Percentiles rank a stretch among this genome's conserved stretches.
Evolutionary conservation across 1,140 invertebrate genomes (phyloP).

Genomic region (Delia radicum): DNA sequence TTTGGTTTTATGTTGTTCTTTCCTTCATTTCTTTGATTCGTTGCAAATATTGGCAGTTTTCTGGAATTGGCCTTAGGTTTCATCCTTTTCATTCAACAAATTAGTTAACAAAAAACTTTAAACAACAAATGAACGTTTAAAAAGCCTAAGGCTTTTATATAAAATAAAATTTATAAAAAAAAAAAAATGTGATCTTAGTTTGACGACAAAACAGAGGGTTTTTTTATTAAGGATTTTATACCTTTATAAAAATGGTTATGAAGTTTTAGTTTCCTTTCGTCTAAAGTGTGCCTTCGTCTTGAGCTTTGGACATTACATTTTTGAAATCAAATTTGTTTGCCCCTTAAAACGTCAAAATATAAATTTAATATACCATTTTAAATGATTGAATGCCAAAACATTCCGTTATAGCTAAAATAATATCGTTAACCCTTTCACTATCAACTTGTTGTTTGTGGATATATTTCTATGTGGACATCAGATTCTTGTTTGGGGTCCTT

Average conservation of each 20-base stretch:
- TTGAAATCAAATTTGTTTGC: not conserved
- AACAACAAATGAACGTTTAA: not conserved
- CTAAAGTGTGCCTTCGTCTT: not conserved
- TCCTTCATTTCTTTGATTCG: not conserved
- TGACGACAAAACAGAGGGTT: constrained; percentile 4
- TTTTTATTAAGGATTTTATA: too few relatives aligned
- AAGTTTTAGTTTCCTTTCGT: not conserved
- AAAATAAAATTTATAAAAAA: too few relatives aligned
- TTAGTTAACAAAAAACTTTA: constrained; percentile 4
- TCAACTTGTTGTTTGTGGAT: too few relatives aligned
- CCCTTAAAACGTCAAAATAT: not conserved
- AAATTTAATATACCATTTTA: too few relatives aligned
- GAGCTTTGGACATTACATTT: not conserved
- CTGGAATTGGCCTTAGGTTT: constrained; percentile 12
- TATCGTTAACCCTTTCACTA: too few relatives aligned
- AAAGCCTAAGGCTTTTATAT: too few relatives aligned
- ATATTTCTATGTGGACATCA: too few relatives aligned
- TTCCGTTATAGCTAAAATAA: not conserved
- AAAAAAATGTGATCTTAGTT: not conserved
- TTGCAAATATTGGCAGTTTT: not conserved
- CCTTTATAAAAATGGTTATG: too few relatives aligned
- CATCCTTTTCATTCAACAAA: not conserved
- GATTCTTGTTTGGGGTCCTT: too few relatives aligned
- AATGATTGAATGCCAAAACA: not conserved
- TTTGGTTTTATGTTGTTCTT: not conserved